Conservation (phyloP, 2,888 invertebrate species). For the Cantharis rufa region DNA sequence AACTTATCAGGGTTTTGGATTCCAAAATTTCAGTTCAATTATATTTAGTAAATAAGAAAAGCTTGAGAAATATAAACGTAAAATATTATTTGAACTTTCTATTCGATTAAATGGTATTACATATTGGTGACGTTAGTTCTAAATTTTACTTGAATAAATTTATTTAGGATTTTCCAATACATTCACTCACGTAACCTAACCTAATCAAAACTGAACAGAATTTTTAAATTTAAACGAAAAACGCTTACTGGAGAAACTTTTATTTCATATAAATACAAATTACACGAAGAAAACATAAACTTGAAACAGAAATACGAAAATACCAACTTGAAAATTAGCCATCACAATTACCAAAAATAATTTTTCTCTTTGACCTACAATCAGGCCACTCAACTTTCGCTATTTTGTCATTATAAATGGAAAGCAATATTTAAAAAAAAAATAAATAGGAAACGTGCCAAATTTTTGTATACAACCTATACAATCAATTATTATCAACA, state of each 20-base stretch:
- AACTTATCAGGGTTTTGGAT: not conserved
- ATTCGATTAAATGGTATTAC: conserved; percentile 14
- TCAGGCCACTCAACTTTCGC: conserved; percentile 44
- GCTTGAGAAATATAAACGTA: not conserved
- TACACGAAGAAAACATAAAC: not conserved
- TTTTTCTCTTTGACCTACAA: conserved; percentile 38
- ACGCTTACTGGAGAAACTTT: not conserved
- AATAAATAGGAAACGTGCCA: conserved; percentile 5
- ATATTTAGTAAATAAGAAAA: not conserved
- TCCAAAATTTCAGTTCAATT: not conserved
- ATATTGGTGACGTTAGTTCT: conserved; percentile 14
- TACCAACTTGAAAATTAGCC: conserved; percentile 27
- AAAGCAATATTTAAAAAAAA: conserved; percentile 37
- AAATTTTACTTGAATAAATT: conserved; percentile 20
- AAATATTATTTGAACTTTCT: conserved; percentile 13
- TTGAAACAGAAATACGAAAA: not conserved
- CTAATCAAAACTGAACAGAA: conserved; percentile 11
- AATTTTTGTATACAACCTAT: not conserved
- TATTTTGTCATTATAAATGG: conserved; percentile 41
- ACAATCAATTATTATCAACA: not conserved
- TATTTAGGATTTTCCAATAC: conserved; percentile 23
- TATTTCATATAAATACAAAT: not conserved
- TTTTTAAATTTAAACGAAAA: not conserved
- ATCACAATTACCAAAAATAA: conserved; percentile 39
- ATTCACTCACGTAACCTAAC: conserved; percentile 9